Conservation (phyloP, 2,888 invertebrate genomes). For the Callimorpha dominula region DNA sequence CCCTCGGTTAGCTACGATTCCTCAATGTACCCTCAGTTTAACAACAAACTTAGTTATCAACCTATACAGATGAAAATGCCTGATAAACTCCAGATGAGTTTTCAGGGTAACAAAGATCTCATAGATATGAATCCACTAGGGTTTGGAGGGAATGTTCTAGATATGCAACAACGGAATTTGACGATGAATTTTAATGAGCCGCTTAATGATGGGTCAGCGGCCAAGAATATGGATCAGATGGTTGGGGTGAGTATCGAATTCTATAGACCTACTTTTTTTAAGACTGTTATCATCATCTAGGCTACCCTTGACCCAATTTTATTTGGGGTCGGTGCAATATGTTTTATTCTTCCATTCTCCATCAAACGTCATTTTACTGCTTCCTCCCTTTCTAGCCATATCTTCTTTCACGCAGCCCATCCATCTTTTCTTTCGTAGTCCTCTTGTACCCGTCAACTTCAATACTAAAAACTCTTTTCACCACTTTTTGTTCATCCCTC, state of each 20-base stretch:
- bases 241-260: constrained; percentile 58
- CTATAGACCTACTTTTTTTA: not conserved
- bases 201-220: constrained; percentile 53
- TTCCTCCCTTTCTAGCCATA: too few relatives aligned
- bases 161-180: constrained; percentile 65
- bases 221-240: constrained; percentile 61
- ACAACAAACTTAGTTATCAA: constrained; percentile 66
- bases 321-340: too few relatives aligned
- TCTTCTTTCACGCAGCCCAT: too few relatives aligned
- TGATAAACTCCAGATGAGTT: constrained; percentile 62
- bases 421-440: too few relatives aligned
- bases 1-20: constrained; percentile 73
- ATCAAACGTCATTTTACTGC: too few relatives aligned
- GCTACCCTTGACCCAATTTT: too few relatives aligned
- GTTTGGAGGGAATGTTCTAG: constrained; percentile 62
- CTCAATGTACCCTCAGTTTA: constrained; percentile 79
- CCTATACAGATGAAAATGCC: constrained; percentile 65
- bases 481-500: too few relatives aligned
- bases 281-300: too few relatives aligned
- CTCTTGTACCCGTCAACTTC: too few relatives aligned
- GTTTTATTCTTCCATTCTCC: too few relatives aligned
- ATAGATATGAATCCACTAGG: constrained; percentile 61
- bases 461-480: too few relatives aligned
- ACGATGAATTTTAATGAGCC: constrained; percentile 63
- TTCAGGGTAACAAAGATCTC: constrained; percentile 61